Evolutionary conservation across 2,797 vertebrate species (phyloP).

Genomic region (Trichosurus vulpecula): DNA sequence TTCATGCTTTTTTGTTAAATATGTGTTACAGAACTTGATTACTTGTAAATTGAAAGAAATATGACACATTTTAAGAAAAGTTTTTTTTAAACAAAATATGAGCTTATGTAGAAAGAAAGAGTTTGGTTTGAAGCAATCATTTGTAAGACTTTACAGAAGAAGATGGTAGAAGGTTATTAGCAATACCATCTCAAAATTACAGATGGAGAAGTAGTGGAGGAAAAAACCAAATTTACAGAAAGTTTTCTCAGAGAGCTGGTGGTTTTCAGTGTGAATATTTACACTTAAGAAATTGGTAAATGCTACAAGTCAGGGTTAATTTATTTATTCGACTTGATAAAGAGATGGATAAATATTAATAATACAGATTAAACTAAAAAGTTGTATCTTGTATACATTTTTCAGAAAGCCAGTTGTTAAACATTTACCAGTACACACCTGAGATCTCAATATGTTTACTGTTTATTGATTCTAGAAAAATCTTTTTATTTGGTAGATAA

Average conservation of each 20-base stretch:
- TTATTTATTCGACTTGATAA: neutral
- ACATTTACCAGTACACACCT: neutral
- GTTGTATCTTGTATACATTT: neutral
- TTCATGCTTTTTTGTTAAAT: constrained; percentile 19
- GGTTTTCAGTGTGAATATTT: neutral
- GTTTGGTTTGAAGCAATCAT: neutral
- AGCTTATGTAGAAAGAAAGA: neutral
- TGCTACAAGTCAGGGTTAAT: neutral
- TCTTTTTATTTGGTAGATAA: neutral
- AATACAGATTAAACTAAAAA: neutral
- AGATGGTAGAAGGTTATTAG: neutral
- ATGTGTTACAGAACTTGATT: constrained; percentile 4
- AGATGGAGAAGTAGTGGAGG: neutral
- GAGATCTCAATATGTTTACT: neutral
- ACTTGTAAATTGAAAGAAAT: neutral
- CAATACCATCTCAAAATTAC: neutral
- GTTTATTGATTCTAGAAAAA: neutral
- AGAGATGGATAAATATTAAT: neutral
- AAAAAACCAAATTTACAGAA: neutral
- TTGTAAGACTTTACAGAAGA: neutral
- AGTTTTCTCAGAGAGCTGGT: neutral
- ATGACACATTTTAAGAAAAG: neutral
- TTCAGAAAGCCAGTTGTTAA: neutral
- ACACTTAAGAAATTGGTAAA: neutral
- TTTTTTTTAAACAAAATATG: neutral